Percentiles rank a stretch among this genome's conserved stretches.
phyloP scores from a whole-genome alignment of 2,888 invertebrate species.

The Scaptomyza cyrtandrae region DNA sequence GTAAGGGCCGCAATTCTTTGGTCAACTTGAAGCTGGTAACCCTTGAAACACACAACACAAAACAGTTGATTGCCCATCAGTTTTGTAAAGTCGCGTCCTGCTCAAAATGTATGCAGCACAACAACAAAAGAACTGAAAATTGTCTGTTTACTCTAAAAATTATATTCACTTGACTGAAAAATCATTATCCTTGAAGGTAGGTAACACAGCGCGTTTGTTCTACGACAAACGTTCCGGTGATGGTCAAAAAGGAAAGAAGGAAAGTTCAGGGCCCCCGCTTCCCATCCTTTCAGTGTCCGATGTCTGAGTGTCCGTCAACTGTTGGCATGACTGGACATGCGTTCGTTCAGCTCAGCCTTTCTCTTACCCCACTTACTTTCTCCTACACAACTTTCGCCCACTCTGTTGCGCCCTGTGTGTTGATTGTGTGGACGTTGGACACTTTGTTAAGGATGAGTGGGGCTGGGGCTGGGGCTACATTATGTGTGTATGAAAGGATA shows the following conservation, averaged over 20 bases:
- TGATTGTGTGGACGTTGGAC: slow-evolving; percentile 53
- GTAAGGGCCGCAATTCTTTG: slow-evolving; percentile 63
- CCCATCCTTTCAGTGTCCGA: slow-evolving; percentile 27
- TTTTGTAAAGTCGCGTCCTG: slow-evolving; percentile 50
- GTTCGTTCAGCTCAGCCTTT: slow-evolving; percentile 32
- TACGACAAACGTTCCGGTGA: slow-evolving; percentile 18
- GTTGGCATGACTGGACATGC: slow-evolving; percentile 64
- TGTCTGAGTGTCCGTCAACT: slow-evolving; percentile 64
- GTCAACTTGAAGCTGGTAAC: slow-evolving; percentile 52
- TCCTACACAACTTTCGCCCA: neutral
- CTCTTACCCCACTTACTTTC: neutral
- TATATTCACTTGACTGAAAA: slow-evolving; percentile 82
- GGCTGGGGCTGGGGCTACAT: slow-evolving; percentile 43
- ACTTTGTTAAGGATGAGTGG: slow-evolving; percentile 36
- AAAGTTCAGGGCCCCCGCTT: slow-evolving; percentile 55
- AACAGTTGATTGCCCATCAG: slow-evolving; percentile 34
- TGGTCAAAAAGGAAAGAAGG: slow-evolving; percentile 12
- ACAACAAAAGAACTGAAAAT: slow-evolving; percentile 54
- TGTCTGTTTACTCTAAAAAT: slow-evolving; percentile 78
- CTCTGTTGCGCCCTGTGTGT: slow-evolving; percentile 22
- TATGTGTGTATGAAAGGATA: slow-evolving; percentile 80
- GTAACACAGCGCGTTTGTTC: slow-evolving; percentile 60
- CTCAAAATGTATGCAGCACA: slow-evolving; percentile 74
- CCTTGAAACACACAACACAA: slow-evolving; percentile 19
- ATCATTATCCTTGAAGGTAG: slow-evolving; percentile 76